phyloP scores from a whole-genome alignment of 2,888 invertebrate genomes.

The Tortricodes alternella region DNA sequence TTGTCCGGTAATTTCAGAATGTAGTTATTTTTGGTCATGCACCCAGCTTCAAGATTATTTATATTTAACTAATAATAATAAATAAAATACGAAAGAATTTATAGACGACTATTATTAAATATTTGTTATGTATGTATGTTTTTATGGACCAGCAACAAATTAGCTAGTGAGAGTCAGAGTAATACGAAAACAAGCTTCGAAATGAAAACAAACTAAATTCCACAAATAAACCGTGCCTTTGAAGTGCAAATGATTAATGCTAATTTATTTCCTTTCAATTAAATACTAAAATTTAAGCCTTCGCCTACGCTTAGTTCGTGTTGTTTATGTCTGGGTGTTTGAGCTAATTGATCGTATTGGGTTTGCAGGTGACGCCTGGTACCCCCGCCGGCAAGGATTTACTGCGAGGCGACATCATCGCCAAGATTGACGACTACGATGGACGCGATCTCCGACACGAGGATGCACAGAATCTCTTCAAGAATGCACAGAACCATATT shows the following conservation, averaged over 20 bases:
- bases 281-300: conserved; percentile 3
- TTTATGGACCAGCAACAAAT: too few species aligned
- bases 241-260: conserved; percentile 9
- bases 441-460: conserved; percentile 93
- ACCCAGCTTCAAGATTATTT: background rate
- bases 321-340: conserved; percentile 21
- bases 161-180: too few species aligned
- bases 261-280: conserved; percentile 1
- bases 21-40: background rate
- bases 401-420: conserved; percentile 94
- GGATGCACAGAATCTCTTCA: conserved; percentile 94
- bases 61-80: too few species aligned
- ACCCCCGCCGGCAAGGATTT: conserved; percentile 93
- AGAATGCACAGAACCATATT: conserved; percentile 90
- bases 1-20: background rate
- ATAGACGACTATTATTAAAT: too few species aligned
- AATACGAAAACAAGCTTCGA: background rate
- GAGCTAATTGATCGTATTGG: conserved; percentile 22
- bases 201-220: background rate
- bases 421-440: conserved; percentile 95
- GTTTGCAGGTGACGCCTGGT: conserved; percentile 91
- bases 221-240: background rate
- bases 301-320: background rate
- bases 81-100: too few species aligned
- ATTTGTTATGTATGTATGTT: too few species aligned